A percentile compares a stretch with the other conserved stretches of the same genome.
Conservation (phyloP, 2,113 vertebrate species). For the Aplodontia rufa region DNA sequence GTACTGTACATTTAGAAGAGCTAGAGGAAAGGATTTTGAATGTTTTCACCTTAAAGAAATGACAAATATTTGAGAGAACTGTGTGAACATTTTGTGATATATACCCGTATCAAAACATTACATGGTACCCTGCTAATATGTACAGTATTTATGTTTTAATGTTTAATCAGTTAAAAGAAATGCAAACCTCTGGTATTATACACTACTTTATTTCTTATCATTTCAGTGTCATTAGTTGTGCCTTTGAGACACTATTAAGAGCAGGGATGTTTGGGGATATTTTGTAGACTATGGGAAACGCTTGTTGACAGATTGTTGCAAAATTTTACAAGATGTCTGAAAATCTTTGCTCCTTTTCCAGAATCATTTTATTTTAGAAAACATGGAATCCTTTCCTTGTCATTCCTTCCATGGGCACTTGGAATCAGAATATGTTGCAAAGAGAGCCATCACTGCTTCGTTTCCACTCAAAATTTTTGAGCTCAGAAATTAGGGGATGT, state of each 20-base stretch:
- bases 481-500: neutral
- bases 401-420: neutral
- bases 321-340: conserved; percentile 8
- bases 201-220: neutral
- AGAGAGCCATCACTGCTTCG: neutral
- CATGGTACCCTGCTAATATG: neutral
- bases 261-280: neutral
- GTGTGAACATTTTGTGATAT: neutral
- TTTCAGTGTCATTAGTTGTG: neutral
- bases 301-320: neutral
- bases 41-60: neutral
- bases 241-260: neutral
- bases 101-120: neutral
- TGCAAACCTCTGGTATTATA: neutral
- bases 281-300: neutral
- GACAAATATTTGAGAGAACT: neutral
- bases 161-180: neutral
- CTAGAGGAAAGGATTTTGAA: neutral
- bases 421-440: neutral
- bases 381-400: neutral
- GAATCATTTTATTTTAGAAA: conserved; percentile 39
- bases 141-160: neutral
- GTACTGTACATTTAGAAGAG: neutral
- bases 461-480: neutral
- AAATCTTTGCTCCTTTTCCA: neutral